phyloP scores from a whole-genome alignment of 2,888 invertebrate species.

The Tupiocoris notatus region DNA sequence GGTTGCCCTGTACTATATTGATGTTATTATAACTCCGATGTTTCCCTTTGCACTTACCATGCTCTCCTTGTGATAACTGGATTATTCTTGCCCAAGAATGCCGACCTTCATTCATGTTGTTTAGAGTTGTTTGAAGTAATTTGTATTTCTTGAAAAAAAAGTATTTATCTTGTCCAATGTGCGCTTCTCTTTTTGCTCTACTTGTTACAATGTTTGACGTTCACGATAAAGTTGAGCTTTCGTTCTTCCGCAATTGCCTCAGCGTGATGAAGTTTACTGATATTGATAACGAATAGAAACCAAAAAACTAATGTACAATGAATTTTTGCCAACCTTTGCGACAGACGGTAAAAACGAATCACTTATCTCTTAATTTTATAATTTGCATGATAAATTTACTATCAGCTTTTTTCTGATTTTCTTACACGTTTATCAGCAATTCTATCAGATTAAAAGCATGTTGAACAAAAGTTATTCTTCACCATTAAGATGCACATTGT shows the following conservation, averaged over 20 bases:
- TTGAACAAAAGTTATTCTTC: not conserved
- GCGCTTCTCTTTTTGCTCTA: not conserved
- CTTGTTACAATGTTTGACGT: not conserved
- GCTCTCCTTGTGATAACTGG: not conserved
- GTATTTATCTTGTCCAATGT: not conserved
- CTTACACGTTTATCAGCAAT: slow-evolving; percentile 26
- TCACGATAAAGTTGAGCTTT: slow-evolving; percentile 25
- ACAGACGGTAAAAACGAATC: slow-evolving; percentile 21
- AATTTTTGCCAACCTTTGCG: slow-evolving; percentile 31
- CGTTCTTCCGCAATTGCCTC: slow-evolving; percentile 4
- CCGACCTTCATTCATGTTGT: not conserved
- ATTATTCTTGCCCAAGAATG: not conserved
- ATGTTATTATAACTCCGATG: too few relatives aligned
- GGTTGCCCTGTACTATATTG: too few relatives aligned
- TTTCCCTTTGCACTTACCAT: not conserved
- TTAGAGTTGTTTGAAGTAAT: not conserved
- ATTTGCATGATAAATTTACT: slow-evolving; percentile 21
- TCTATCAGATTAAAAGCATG: slow-evolving; percentile 21
- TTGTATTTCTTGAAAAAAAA: not conserved
- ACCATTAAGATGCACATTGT: slow-evolving; percentile 9
- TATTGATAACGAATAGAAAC: not conserved
- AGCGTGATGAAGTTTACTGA: not conserved
- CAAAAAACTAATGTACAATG: slow-evolving; percentile 15
- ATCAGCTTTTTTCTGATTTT: slow-evolving; percentile 24
- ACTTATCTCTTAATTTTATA: slow-evolving; percentile 22